These are phyloP conservation scores for Nothoprocta perdicaria DNA, from an alignment of 2,113 vertebrate species.

Conservation along the genomic window DNA sequence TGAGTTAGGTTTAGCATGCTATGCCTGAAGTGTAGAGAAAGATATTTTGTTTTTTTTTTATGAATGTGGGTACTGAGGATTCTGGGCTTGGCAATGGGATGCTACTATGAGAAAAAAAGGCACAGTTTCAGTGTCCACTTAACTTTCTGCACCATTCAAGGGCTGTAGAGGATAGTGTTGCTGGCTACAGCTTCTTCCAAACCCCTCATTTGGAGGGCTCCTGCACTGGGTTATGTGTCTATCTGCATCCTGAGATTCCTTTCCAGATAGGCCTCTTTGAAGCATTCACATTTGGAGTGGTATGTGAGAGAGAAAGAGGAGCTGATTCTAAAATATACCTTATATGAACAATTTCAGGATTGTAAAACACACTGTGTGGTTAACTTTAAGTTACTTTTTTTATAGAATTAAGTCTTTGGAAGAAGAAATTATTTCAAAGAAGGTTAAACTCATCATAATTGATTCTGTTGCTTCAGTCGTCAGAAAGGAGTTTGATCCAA, in stretches of 20 bases:
- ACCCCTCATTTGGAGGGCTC: background rate
- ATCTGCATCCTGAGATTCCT: background rate
- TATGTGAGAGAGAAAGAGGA: background rate
- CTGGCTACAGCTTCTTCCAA: background rate
- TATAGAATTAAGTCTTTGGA: conserved; percentile 83
- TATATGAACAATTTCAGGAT: background rate
- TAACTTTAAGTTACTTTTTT: background rate
- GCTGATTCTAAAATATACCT: background rate
- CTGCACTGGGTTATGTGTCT: background rate
- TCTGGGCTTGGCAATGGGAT: background rate
- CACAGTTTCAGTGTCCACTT: background rate
- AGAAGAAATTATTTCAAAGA: conserved; percentile 86
- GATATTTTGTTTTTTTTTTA: background rate
- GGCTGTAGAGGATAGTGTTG: background rate
- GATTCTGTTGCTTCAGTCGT: conserved; percentile 89
- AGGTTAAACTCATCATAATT: conserved; percentile 82
- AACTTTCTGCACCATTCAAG: background rate
- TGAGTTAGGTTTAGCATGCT: background rate
- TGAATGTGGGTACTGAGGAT: background rate
- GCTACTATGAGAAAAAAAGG: background rate
- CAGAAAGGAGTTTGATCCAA: conserved; percentile 87
- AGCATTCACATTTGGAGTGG: background rate
- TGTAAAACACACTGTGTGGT: background rate
- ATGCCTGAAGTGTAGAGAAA: background rate
- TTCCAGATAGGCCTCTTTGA: background rate